These are phyloP conservation scores for Drosophila fungiperda DNA, from an alignment of 2,888 invertebrate genomes.

Conservation along the genomic window DNA sequence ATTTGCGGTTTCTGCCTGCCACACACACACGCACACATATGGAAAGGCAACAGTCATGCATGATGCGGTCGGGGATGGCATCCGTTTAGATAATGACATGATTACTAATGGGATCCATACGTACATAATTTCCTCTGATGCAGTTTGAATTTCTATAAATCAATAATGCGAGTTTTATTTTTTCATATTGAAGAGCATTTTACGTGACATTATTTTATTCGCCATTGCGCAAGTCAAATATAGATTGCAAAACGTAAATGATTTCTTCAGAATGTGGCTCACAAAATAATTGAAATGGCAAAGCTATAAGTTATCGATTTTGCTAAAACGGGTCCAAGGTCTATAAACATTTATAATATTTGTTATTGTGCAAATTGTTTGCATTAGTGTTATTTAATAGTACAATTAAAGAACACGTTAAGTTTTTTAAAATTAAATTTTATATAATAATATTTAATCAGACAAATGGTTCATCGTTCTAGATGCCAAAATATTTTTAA, in stretches of 20 bases:
- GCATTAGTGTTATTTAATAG: background rate
- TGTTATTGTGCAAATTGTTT: background rate
- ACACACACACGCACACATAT: constrained; percentile 1
- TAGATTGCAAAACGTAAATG: background rate
- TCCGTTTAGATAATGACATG: constrained; percentile 58
- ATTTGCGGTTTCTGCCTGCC: constrained; percentile 66
- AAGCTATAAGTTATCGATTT: background rate
- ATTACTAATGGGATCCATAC: constrained; percentile 35
- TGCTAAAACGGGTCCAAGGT: background rate
- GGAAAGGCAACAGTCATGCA: constrained; percentile 64
- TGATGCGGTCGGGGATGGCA: constrained; percentile 37
- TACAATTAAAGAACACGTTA: background rate
- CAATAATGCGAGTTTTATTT: background rate
- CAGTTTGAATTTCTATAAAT: background rate
- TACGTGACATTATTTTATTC: background rate
- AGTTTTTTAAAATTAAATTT: background rate
- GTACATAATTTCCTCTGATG: background rate
- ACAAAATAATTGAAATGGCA: background rate
- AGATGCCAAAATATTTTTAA: background rate
- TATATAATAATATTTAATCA: background rate
- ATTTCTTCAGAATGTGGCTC: background rate
- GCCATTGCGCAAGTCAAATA: background rate
- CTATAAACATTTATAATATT: background rate
- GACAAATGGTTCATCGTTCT: background rate
- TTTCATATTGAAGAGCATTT: background rate